Conservation (phyloP, 2,797 vertebrate species). For the Cottoperca gobio region DNA sequence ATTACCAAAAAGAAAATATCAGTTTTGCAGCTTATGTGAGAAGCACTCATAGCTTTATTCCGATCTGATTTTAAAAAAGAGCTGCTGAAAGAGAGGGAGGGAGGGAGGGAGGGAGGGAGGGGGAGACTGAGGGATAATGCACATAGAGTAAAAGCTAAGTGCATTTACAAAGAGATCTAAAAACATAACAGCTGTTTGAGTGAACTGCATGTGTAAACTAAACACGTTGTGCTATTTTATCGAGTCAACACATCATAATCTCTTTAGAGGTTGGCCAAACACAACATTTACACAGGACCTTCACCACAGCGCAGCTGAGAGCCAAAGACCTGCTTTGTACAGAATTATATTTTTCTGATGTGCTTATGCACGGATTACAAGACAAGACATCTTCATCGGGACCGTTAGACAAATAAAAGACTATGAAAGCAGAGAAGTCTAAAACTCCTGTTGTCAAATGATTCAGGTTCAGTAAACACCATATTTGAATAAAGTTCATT, state of each 20-base stretch:
- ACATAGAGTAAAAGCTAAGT: constrained; percentile 30
- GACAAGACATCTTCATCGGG: background rate
- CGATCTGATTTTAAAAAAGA: constrained; percentile 50
- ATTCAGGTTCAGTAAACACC: background rate
- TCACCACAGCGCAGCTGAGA: constrained; percentile 1
- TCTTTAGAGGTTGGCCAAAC: constrained; percentile 32
- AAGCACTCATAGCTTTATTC: constrained; percentile 44
- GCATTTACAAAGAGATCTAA: constrained; percentile 32
- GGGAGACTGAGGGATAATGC: constrained; percentile 29
- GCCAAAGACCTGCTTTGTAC: constrained; percentile 1
- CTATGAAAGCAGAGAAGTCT: background rate
- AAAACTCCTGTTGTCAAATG: background rate
- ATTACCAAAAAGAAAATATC: constrained; percentile 20
- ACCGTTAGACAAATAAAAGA: background rate
- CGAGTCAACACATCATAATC: constrained; percentile 45
- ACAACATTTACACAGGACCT: constrained; percentile 26
- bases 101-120: background rate
- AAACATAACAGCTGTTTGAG: constrained; percentile 55
- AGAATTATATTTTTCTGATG: constrained; percentile 5
- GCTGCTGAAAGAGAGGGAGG: constrained; percentile 22
- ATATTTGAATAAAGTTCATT: constrained; percentile 14
- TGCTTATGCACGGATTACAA: background rate
- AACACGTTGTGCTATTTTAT: constrained; percentile 44
- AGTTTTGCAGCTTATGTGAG: constrained; percentile 40
- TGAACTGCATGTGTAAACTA: constrained; percentile 53